These are phyloP conservation scores for Aphis gossypii DNA, from an alignment of 1,140 invertebrate species.

Conservation along the genomic window DNA sequence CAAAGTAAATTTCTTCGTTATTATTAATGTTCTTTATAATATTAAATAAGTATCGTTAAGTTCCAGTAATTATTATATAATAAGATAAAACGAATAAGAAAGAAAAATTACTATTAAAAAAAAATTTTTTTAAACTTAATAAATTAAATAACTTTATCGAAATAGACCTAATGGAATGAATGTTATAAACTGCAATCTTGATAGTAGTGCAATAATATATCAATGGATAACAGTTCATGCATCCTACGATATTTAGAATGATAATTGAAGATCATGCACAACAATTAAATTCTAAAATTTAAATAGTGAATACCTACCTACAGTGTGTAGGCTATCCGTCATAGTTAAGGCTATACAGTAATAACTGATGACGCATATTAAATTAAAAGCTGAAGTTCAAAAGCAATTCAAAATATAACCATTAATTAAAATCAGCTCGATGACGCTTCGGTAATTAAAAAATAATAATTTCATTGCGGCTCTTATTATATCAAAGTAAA, in stretches of 20 bases:
- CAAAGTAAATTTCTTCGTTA: background rate
- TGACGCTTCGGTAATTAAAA: background rate
- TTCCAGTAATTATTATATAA: conserved; percentile 5
- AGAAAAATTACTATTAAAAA: background rate
- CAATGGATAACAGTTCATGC: conserved; percentile 26
- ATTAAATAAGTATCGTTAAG: background rate
- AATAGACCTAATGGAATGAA: background rate
- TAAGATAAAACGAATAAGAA: background rate
- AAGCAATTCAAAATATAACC: background rate
- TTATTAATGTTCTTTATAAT: background rate
- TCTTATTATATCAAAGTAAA: background rate
- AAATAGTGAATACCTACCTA: background rate
- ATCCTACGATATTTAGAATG: background rate
- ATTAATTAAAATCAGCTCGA: conserved; percentile 10
- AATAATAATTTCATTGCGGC: background rate
- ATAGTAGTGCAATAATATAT: background rate
- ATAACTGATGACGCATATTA: background rate
- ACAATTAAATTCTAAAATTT: conserved; percentile 5
- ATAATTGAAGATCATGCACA: background rate
- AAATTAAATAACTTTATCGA: background rate
- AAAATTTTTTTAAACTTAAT: background rate
- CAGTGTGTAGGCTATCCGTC: background rate
- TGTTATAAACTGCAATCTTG: background rate
- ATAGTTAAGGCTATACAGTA: background rate
- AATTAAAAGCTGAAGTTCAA: background rate